Conservation (phyloP, 2,797 vertebrate genomes). For the Hirundo rustica region DNA sequence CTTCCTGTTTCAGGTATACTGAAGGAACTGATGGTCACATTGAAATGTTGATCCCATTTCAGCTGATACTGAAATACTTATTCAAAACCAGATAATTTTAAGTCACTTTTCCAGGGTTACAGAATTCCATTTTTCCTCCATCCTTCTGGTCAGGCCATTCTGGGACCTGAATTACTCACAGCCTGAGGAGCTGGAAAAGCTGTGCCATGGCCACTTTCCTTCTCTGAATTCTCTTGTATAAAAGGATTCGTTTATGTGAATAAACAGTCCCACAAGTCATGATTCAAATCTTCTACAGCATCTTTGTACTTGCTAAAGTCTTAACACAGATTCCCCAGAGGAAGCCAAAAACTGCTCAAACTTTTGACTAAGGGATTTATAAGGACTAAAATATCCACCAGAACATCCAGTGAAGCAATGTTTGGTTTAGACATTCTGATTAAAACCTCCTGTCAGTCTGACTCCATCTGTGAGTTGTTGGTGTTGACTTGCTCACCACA, state of each 20-base stretch:
- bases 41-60: not conserved
- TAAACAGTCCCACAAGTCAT: not conserved
- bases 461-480: not conserved
- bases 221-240: not conserved
- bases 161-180: not conserved
- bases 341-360: not conserved
- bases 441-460: not conserved
- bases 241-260: not conserved
- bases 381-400: not conserved
- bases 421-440: conserved; percentile 1
- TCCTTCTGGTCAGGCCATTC: not conserved
- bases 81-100: not conserved
- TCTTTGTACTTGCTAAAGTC: not conserved
- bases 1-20: not conserved
- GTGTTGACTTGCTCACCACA: not conserved
- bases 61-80: not conserved
- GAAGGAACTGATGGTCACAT: not conserved
- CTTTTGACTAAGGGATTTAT: not conserved
- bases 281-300: not conserved
- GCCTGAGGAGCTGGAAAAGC: not conserved
- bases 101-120: not conserved
- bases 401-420: not conserved
- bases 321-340: not conserved
- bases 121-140: not conserved
- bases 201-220: not conserved